These are phyloP conservation scores for Pteruthius melanotis DNA, from an alignment of 2,113 vertebrate genomes.

Conservation along the genomic window DNA sequence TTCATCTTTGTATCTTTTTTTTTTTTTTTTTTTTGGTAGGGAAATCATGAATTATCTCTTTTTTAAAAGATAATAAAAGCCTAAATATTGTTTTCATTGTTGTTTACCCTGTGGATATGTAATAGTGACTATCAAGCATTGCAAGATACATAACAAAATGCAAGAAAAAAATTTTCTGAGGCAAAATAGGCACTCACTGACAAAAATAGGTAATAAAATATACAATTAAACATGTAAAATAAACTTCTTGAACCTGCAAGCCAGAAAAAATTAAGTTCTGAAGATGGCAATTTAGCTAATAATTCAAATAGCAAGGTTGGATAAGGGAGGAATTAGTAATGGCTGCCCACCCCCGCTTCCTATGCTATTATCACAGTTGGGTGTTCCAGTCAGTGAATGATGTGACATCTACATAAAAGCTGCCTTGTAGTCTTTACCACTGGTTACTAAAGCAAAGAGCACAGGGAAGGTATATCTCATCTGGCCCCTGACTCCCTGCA, in stretches of 20 bases:
- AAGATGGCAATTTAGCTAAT: conserved; percentile 52
- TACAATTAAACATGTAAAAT: conserved; percentile 52
- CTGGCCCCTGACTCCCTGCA: conserved; percentile 49
- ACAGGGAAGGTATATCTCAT: conserved; percentile 22
- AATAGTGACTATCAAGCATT: background rate
- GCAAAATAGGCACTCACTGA: background rate
- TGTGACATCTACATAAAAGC: conserved; percentile 66
- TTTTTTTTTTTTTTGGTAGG: background rate
- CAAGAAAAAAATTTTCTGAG: background rate
- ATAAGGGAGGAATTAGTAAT: conserved; percentile 53
- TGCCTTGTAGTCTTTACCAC: conserved; percentile 33
- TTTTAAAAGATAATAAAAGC: background rate
- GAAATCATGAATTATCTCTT: background rate
- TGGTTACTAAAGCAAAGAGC: conserved; percentile 29
- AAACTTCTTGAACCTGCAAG: conserved; percentile 30
- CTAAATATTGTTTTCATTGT: background rate
- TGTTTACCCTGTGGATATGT: background rate
- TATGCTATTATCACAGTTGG: conserved; percentile 64
- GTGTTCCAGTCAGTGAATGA: conserved; percentile 42
- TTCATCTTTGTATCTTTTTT: background rate
- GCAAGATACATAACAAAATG: background rate
- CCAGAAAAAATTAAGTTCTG: conserved; percentile 12
- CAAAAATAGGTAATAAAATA: background rate
- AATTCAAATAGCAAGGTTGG: conserved; percentile 58
- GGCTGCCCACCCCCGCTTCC: conserved; percentile 6